phyloP scores from a whole-genome alignment of 2,797 vertebrate genomes.

The Chloroceryle amazona region DNA sequence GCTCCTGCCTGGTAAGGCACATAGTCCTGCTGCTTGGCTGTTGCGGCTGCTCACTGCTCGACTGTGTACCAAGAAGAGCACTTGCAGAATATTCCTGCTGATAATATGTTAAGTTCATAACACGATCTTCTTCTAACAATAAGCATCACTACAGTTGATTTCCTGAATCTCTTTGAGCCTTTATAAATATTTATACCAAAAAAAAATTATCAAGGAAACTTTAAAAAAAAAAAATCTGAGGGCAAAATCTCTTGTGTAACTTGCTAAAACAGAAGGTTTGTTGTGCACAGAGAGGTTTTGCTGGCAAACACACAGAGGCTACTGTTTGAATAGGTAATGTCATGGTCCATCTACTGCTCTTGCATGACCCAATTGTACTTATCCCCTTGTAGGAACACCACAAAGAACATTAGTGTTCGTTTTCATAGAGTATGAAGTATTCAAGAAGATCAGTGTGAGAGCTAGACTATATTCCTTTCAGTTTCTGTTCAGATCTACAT shows the following conservation, averaged over 20 bases:
- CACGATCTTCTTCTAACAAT: neutral
- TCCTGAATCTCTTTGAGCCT: neutral
- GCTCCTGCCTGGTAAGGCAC: neutral
- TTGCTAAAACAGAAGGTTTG: conserved; percentile 49
- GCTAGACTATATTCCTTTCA: neutral
- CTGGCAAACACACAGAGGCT: conserved; percentile 59
- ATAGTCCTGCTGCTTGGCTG: neutral
- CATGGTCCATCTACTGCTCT: conserved; percentile 69
- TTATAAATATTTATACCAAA: neutral
- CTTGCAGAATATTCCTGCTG: neutral
- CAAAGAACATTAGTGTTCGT: conserved; percentile 57
- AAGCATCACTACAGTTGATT: neutral
- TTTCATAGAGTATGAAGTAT: conserved; percentile 25
- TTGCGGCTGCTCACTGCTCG: neutral
- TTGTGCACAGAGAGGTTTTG: conserved; percentile 49
- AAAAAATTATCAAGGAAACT: conserved; percentile 9
- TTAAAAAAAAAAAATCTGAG: conserved; percentile 16
- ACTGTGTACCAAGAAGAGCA: neutral
- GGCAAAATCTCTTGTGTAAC: conserved; percentile 53
- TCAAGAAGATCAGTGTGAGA: conserved; percentile 1
- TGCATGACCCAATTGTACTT: conserved; percentile 67
- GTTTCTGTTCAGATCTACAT: neutral
- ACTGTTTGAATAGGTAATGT: conserved; percentile 72
- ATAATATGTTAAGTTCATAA: neutral
- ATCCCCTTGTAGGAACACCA: conserved; percentile 8